Evolutionary conservation across 2,113 vertebrate species (phyloP), one percentile per base, ranked within the genome.

Genomic region (Oncorhynchus gorbuscha): DNA sequence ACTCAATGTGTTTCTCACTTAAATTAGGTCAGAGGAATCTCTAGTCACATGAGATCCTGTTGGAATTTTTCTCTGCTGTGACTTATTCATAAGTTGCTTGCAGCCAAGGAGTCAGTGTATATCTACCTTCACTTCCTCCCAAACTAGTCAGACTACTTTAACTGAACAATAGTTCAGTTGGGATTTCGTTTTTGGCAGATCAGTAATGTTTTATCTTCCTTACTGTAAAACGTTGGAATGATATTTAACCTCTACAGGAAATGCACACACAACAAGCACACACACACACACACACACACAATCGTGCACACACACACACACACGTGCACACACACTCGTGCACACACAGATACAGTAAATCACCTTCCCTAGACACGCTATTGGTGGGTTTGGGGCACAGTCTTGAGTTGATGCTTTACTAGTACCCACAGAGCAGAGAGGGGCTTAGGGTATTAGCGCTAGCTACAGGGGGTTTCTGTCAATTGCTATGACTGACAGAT

Each of bases 391-490:
- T 78, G 64, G 69, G 59, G 71, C 24, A 75, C 72, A 72, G 72
- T 66, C 68, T 5, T 14, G 71, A 75, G 68, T 35, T 7, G 1
- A 32, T 3, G 73, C 24, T 24, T 71, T 32, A 16, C 35, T 67
- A 32, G 67, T 12, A 14, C 61, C 51, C 18, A 72, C 20, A 59
- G 59, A 64, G 58, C 58, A 62, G 74, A 74, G 58, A 45, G 22
- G 58, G n/a, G 55, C 22, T 79, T 79, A 75, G 68, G 71, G 65
- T 74, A 70, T 26, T 77, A 71, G 74, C 49, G 13, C 18, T 65
- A 16, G 74, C 58, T 18, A 22, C 65, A 20, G 51, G 51, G 22
- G 58, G 71, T 72, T 78, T 49, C 67, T 66, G 72, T 74, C 55
- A 55, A 58, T n/a, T 30, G 30, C 16, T 75, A 28, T 81, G 58